Percentiles rank a stretch among this genome's conserved stretches.
These are phyloP conservation scores for Tiliacea citrago DNA, from an alignment of 2,888 invertebrate genomes.

Conservation along the genomic window DNA sequence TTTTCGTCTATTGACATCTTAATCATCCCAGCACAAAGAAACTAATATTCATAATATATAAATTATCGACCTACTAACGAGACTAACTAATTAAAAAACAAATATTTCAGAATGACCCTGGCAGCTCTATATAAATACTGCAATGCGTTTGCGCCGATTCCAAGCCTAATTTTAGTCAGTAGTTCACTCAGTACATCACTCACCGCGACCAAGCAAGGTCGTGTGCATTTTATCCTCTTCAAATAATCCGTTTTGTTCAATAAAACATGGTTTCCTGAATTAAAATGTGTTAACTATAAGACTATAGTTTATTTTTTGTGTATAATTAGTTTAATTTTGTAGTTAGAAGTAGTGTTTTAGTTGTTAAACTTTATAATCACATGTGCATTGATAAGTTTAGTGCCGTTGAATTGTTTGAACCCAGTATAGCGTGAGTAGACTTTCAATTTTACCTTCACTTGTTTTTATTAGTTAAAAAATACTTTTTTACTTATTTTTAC, in stretches of 20 bases:
- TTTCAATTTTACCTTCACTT: conserved; percentile 30
- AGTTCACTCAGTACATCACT: conserved; percentile 62
- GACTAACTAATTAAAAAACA: conserved; percentile 29
- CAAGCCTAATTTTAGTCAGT: conserved; percentile 61
- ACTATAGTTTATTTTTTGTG: conserved; percentile 10
- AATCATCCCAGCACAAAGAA: not conserved
- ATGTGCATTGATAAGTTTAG: conserved; percentile 30
- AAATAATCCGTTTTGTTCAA: conserved; percentile 1
- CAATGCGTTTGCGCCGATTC: conserved; percentile 58
- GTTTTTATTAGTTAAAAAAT: not conserved
- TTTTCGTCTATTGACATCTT: not conserved
- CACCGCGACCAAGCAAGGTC: conserved; percentile 39
- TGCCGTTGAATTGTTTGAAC: conserved; percentile 36
- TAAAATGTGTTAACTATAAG: conserved; percentile 36
- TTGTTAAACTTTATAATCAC: conserved; percentile 19
- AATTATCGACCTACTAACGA: not conserved
- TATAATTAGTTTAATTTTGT: not conserved
- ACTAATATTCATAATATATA: no score
- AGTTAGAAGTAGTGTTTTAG: conserved; percentile 5
- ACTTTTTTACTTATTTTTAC: not conserved
- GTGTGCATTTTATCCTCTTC: conserved; percentile 6
- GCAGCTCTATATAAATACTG: conserved; percentile 61
- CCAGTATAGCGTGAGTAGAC: conserved; percentile 37
- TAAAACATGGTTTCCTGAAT: conserved; percentile 44
- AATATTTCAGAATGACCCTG: conserved; percentile 38